phyloP scores from a whole-genome alignment of 2,888 invertebrate species.

The Xylophagus ater region DNA sequence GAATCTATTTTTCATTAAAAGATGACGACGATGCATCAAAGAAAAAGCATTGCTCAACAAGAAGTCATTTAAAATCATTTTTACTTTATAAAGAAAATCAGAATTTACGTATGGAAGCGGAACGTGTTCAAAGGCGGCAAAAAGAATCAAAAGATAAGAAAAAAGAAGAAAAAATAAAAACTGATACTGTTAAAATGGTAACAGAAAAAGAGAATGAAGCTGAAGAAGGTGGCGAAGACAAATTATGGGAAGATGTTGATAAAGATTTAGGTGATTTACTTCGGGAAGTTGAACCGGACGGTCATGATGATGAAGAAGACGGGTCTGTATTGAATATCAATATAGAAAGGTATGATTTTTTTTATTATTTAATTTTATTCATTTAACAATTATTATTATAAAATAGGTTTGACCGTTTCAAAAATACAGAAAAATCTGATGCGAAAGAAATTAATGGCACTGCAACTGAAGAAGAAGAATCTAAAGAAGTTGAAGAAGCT shows the following conservation, averaged over 20 bases:
- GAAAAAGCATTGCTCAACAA: conserved; percentile 62
- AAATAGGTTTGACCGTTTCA: conserved; percentile 48
- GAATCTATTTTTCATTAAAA: conserved; percentile 55
- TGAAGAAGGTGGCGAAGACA: conserved; percentile 51
- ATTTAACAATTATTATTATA: not conserved
- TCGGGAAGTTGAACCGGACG: conserved; percentile 54
- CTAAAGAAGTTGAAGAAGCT: conserved; percentile 18
- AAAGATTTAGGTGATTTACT: conserved; percentile 68
- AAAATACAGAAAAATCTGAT: conserved; percentile 50
- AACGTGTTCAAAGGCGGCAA: conserved; percentile 52
- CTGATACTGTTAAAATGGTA: conserved; percentile 53
- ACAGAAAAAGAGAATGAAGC: conserved; percentile 24
- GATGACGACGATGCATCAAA: conserved; percentile 50
- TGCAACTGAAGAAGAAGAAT: conserved; percentile 37
- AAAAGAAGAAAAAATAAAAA: conserved; percentile 24
- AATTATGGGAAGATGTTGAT: conserved; percentile 71
- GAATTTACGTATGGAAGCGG: conserved; percentile 58
- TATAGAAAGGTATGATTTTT: conserved; percentile 42
- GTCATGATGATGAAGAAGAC: conserved; percentile 58
- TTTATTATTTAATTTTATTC: not conserved
- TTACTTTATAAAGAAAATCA: conserved; percentile 67
- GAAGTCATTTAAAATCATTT: conserved; percentile 65
- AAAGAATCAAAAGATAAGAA: conserved; percentile 29
- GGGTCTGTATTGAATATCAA: conserved; percentile 43
- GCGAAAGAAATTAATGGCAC: conserved; percentile 33